A percentile compares a stretch with the other conserved stretches of the same genome.
phyloP scores from a whole-genome alignment of 2,888 invertebrate species.

The Gastrophysa polygoni region DNA sequence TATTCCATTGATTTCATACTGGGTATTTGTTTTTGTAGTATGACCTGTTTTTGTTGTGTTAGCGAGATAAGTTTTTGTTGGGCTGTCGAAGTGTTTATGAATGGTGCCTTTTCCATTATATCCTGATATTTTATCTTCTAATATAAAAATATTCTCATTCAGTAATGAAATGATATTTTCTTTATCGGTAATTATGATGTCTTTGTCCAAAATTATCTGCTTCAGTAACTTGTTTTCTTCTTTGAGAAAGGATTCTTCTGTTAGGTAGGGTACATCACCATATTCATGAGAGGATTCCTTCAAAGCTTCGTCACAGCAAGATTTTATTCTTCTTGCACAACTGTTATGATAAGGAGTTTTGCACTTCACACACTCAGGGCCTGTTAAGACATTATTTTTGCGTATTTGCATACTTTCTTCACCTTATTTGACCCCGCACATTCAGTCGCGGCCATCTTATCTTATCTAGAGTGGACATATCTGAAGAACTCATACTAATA shows the following conservation, averaged over 20 bases:
- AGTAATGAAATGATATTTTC: not conserved
- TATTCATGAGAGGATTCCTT: not conserved
- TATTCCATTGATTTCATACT: not conserved
- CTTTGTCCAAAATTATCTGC: not conserved
- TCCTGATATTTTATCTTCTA: not conserved
- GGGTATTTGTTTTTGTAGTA: not conserved
- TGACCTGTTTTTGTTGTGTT: not conserved
- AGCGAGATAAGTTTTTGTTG: constrained; percentile 1
- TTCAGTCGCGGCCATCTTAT: no score
- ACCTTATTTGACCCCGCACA: no score
- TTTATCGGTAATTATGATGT: constrained; percentile 6
- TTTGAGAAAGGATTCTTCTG: not conserved
- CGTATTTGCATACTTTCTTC: no score
- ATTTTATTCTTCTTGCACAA: no score
- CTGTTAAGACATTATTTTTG: no score
- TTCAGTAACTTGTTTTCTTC: constrained; percentile 3
- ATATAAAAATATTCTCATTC: not conserved
- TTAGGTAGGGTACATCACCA: not conserved
- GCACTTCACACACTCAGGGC: no score
- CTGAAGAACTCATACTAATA: no score
- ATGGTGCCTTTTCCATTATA: not conserved
- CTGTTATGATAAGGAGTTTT: not conserved
- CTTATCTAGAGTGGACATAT: no score
- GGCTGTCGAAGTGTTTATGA: not conserved
- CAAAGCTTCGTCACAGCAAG: not conserved